Conservation (phyloP, 2,113 vertebrate genomes). For the Carassius gibelio region DNA sequence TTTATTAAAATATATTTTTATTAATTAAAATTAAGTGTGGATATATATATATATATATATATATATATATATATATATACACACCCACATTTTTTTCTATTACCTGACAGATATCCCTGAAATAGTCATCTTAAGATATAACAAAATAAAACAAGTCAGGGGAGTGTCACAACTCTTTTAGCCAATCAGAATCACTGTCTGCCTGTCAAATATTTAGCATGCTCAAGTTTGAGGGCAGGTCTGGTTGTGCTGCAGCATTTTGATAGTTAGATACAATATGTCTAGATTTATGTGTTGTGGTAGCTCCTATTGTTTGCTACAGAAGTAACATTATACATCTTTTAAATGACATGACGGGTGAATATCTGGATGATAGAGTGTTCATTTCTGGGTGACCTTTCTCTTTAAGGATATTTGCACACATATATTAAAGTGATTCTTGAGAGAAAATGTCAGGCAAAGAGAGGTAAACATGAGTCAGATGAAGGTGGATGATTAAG, state of each 20-base stretch:
- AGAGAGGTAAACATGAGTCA: not conserved
- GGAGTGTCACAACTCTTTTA: not conserved
- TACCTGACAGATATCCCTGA: no score
- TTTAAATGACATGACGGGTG: no score
- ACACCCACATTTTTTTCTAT: no score
- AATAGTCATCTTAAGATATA: not conserved
- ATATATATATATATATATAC: no score
- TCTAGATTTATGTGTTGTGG: not conserved
- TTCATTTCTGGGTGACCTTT: not conserved
- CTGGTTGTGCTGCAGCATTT: not conserved
- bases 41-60: no score
- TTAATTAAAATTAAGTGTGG: no score
- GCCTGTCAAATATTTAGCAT: not conserved
- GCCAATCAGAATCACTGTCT: not conserved
- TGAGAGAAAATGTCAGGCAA: not conserved
- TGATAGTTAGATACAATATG: not conserved
- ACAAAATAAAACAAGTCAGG: not conserved
- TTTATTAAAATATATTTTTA: no score
- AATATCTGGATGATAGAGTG: not conserved
- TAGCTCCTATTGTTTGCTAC: not conserved
- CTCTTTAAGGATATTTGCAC: not conserved
- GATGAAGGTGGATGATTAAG: constrained; percentile 20
- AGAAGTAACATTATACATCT: not conserved
- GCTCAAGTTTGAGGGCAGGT: not conserved
- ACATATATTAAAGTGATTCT: not conserved